These are phyloP conservation scores for Galleria mellonella DNA, from an alignment of 1,140 invertebrate species.

Conservation along the genomic window DNA sequence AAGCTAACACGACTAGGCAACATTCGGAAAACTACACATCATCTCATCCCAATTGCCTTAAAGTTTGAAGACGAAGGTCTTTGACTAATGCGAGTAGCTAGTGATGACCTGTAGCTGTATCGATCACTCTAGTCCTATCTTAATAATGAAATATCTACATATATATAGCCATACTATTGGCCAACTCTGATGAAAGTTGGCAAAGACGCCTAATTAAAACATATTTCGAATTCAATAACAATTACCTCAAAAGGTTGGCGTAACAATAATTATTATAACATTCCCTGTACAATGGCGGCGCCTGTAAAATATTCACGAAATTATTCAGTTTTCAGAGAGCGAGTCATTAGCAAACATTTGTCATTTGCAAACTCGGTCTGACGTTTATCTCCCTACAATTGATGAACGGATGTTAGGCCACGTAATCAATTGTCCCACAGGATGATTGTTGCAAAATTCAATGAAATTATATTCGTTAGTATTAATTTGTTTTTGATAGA, in stretches of 20 bases:
- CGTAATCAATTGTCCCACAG: slow-evolving; percentile 52
- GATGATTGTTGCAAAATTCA: slow-evolving; percentile 37
- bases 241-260: slow-evolving; percentile 10
- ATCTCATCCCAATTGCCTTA: too few relatives aligned
- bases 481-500: slow-evolving; percentile 20
- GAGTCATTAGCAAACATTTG: slow-evolving; percentile 66
- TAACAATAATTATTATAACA: slow-evolving; percentile 22
- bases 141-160: too few relatives aligned
- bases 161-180: too few relatives aligned
- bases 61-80: too few relatives aligned
- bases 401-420: slow-evolving; percentile 53
- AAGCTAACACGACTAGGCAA: too few relatives aligned
- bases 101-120: too few relatives aligned
- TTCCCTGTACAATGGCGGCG: slow-evolving; percentile 13
- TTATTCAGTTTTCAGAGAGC: slow-evolving; percentile 32
- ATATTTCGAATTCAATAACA: slow-evolving; percentile 18
- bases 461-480: slow-evolving; percentile 20
- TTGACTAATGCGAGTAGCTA: too few relatives aligned
- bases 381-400: slow-evolving; percentile 62
- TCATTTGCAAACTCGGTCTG: slow-evolving; percentile 56
- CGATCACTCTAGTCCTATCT: too few relatives aligned
- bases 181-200: too few relatives aligned
- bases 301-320: slow-evolving; percentile 32
- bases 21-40: too few relatives aligned
- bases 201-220: slow-evolving; percentile 12